These are phyloP conservation scores for Prosapia bicincta DNA, from an alignment of 2,888 invertebrate genomes.

Conservation along the genomic window DNA sequence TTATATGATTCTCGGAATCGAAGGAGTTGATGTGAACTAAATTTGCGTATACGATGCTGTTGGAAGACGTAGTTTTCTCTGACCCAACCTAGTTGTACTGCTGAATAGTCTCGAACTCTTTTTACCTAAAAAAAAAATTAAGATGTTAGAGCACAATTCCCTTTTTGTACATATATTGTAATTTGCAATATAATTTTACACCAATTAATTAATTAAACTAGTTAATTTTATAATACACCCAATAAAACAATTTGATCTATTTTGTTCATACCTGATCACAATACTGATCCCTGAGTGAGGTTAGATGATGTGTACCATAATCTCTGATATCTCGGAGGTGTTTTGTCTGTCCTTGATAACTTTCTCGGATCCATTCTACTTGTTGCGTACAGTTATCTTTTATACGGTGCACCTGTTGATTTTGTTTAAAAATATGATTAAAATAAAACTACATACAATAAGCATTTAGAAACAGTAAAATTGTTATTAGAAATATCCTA, in stretches of 20 bases:
- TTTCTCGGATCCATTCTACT: constrained; percentile 90
- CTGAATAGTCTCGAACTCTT: constrained; percentile 88
- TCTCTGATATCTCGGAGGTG: constrained; percentile 85
- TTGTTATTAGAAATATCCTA: too few relatives aligned
- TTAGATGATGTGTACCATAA: constrained; percentile 85
- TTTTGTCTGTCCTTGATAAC: constrained; percentile 83
- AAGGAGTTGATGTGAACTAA: constrained; percentile 88
- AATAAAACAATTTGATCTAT: background rate
- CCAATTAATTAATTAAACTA: too few relatives aligned
- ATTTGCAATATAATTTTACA: too few relatives aligned
- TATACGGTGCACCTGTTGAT: constrained; percentile 72
- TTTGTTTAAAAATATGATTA: background rate
- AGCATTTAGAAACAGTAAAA: too few relatives aligned
- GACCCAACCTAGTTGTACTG: constrained; percentile 87
- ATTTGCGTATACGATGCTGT: constrained; percentile 89
- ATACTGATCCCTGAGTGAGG: constrained; percentile 85
- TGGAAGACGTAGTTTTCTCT: constrained; percentile 95
- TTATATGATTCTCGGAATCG: constrained; percentile 90
- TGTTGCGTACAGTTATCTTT: constrained; percentile 92
- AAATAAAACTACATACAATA: too few relatives aligned
- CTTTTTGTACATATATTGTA: too few relatives aligned
- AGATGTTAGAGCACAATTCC: too few relatives aligned
- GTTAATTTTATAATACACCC: too few relatives aligned
- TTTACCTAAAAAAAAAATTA: constrained; percentile 69
- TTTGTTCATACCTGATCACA: constrained; percentile 72